Base-by-base conservation (phyloP, 2,113 vertebrate species). In the Varanus salvator region DNA sequence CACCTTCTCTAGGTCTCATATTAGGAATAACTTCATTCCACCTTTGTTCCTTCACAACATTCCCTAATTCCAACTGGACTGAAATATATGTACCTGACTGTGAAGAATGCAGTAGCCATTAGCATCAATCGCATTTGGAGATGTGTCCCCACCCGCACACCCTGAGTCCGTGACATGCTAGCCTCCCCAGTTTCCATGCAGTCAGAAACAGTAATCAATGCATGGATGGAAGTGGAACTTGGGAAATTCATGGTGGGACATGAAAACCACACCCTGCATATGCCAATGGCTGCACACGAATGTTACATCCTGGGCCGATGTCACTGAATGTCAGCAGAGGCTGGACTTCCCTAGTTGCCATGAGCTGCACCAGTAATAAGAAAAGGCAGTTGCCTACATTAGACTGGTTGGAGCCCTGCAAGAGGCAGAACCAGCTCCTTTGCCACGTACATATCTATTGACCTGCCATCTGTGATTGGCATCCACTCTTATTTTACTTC, bases 1-100 rank as follows among this genome's bases (percentile, higher is more conserved):
- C 2, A 1, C 94, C 91, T 93, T 92, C 88, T 86, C 92, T 94
- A 74, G 89, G 89, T 88, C 86, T 78, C 71, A 48, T 34, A 7
- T 34, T n/a, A 0, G 27, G 64, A 72, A 91, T n/a, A 83, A 92
- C 64, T 93, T 91, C 31, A 12, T 31, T 72, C 48, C 31, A 75
- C 78, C 19, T 93, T n/a, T 27, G 81, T 6, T 57, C 71, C 29
- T 84, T 90, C 34, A 86, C 89, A 84, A 81, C 92, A 29, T 31
- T 12, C 4, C 72, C 72, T 82, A 76, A 1, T 0, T 81, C 88
- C 50, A n/a, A 84, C 81, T 81, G 80, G n/a, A 84, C 69, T 90
- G 87, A 74, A 90, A 81, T 57, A n/a, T 57, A n/a, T 17, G n/a
- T 9, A n/a, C 27, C 50, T 68, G 17, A 29, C 60, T 44, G 81